phyloP scores from a whole-genome alignment of 2,888 invertebrate species.

The Eristalinus sepulchralis region DNA sequence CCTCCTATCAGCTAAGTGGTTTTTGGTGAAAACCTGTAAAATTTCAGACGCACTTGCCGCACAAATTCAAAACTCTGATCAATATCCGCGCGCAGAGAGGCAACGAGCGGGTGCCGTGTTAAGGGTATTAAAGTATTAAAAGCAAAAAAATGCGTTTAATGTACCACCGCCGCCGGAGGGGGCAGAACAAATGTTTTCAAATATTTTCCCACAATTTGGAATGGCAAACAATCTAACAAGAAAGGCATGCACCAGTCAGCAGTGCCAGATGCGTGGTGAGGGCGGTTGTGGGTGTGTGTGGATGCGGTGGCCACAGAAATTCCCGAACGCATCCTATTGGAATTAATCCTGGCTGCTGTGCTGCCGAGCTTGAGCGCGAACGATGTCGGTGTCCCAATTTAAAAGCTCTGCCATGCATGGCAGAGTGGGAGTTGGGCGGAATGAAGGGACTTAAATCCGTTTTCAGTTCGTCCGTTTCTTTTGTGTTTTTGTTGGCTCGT shows the following conservation, averaged over 20 bases:
- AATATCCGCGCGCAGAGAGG: background rate
- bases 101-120: background rate
- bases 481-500: background rate
- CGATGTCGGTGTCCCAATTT: constrained; percentile 32
- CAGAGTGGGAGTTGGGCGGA: background rate
- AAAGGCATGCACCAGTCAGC: background rate
- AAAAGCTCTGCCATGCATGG: constrained; percentile 10
- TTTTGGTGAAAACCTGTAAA: background rate
- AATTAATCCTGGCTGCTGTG: constrained; percentile 22
- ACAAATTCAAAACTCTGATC: background rate
- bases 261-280: background rate
- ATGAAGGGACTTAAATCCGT: background rate
- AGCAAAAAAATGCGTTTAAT: background rate
- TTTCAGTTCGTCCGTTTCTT: background rate
- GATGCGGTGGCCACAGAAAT: background rate
- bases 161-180: background rate
- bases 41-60: background rate
- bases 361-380: background rate
- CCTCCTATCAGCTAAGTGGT: background rate
- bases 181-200: background rate
- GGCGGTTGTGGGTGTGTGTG: background rate
- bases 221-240: background rate
- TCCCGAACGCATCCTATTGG: constrained; percentile 19
- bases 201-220: background rate
- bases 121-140: background rate